Percentiles rank a stretch among this genome's conserved stretches.
These are phyloP conservation scores for Standfussiana lucernea DNA, from an alignment of 2,888 invertebrate genomes.

Conservation along the genomic window DNA sequence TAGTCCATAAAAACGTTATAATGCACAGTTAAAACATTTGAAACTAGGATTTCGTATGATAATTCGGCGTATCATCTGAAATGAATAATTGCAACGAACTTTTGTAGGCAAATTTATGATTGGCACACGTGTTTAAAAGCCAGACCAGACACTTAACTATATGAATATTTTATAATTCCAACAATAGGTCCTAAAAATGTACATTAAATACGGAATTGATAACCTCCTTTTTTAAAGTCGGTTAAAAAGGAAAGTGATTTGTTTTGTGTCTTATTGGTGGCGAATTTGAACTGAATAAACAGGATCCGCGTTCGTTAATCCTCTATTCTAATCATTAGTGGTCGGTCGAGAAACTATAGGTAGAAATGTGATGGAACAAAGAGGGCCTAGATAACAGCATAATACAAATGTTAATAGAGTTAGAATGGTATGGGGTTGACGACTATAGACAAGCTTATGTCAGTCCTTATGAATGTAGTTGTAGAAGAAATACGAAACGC, in stretches of 20 bases:
- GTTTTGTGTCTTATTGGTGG: not conserved
- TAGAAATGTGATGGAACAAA: not conserved
- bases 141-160: not conserved
- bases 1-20: no score
- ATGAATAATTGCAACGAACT: no score
- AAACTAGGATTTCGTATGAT: not conserved
- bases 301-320: not conserved
- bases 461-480: not conserved
- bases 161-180: not conserved
- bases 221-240: not conserved
- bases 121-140: not conserved
- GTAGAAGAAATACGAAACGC: no score
- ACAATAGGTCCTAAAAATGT: not conserved
- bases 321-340: not conserved
- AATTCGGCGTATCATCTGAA: not conserved
- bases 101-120: not conserved
- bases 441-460: not conserved
- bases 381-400: not conserved
- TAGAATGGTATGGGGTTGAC: not conserved
- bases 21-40: not conserved
- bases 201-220: not conserved
- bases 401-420: not conserved
- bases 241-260: conserved; percentile 20
- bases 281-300: conserved; percentile 11
- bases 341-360: not conserved